Evolutionary conservation across 1,140 invertebrate species (phyloP).

Genomic region (Caenorhabditis elegans): DNA sequence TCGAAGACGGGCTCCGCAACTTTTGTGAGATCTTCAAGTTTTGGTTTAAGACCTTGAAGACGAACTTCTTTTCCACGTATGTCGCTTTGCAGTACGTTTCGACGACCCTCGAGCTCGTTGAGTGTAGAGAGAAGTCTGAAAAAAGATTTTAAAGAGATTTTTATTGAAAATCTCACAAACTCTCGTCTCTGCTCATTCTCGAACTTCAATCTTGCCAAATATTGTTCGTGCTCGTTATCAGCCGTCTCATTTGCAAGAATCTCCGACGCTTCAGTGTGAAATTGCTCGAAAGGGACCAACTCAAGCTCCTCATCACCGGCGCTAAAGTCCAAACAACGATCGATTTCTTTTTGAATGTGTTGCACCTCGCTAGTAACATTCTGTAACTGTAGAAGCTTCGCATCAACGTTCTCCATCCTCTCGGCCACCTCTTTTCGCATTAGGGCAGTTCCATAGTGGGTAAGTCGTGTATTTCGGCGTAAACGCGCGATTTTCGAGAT

Average conservation of each 20-base stretch:
- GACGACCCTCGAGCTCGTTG: slow-evolving; percentile 26
- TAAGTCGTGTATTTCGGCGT: neutral
- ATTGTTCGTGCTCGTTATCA: slow-evolving; percentile 30
- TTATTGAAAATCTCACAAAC: slow-evolving; percentile 10
- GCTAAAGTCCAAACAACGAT: slow-evolving; percentile 37
- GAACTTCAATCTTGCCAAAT: slow-evolving; percentile 20
- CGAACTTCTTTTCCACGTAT: slow-evolving; percentile 40
- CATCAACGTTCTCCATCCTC: slow-evolving; percentile 19
- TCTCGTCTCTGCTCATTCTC: slow-evolving; percentile 37
- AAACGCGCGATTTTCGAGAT: neutral
- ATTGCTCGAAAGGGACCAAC: slow-evolving; percentile 41
- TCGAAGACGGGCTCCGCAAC: slow-evolving; percentile 8
- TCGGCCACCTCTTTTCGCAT: slow-evolving; percentile 14
- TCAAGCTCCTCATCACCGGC: slow-evolving; percentile 38
- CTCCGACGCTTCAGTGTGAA: slow-evolving; percentile 32
- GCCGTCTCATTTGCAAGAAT: slow-evolving; percentile 18
- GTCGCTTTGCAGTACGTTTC: slow-evolving; percentile 32
- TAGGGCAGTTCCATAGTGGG: neutral
- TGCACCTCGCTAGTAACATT: slow-evolving; percentile 37
- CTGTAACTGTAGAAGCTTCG: slow-evolving; percentile 37
- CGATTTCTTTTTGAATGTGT: slow-evolving; percentile 42
- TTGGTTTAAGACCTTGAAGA: slow-evolving; percentile 31
- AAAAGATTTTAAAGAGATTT: neutral
- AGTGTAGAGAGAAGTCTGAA: slow-evolving; percentile 17
- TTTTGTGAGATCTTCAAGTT: slow-evolving; percentile 38